A percentile compares a stretch with the other conserved stretches of the same genome.
Evolutionary conservation across 2,797 vertebrate genomes (phyloP).

Genomic region (Tinamus major): DNA sequence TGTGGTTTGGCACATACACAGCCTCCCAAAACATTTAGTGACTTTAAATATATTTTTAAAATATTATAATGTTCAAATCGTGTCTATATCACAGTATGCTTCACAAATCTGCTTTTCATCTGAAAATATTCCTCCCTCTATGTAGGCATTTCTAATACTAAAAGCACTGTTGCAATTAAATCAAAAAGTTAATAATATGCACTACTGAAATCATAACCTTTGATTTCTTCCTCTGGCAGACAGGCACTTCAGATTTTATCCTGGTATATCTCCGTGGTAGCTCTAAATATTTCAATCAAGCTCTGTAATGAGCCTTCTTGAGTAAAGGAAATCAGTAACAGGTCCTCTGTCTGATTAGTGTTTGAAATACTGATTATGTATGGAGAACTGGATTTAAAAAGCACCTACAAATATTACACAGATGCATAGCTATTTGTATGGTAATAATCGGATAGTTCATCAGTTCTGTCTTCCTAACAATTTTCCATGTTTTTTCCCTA

Average conservation of each 20-base stretch:
- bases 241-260: conserved; percentile 24
- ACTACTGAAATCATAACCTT: conserved; percentile 21
- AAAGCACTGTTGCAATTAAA: background rate
- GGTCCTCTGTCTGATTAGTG: conserved; percentile 41
- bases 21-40: background rate
- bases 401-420: background rate
- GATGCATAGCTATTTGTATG: background rate
- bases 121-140: background rate
- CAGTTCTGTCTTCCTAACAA: background rate
- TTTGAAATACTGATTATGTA: conserved; percentile 49
- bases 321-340: conserved; percentile 33
- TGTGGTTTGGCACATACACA: background rate
- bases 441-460: conserved; percentile 25
- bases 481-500: background rate
- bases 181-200: background rate
- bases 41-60: background rate
- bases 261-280: conserved; percentile 45
- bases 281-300: conserved; percentile 51
- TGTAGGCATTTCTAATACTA: background rate
- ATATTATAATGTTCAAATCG: background rate
- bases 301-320: conserved; percentile 34
- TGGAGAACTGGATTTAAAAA: background rate
- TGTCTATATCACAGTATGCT: background rate
- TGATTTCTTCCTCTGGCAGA: conserved; percentile 39
- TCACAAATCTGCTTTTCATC: background rate